Base-by-base conservation (phyloP, 2,113 vertebrate species). In the Anguilla japonica region DNA sequence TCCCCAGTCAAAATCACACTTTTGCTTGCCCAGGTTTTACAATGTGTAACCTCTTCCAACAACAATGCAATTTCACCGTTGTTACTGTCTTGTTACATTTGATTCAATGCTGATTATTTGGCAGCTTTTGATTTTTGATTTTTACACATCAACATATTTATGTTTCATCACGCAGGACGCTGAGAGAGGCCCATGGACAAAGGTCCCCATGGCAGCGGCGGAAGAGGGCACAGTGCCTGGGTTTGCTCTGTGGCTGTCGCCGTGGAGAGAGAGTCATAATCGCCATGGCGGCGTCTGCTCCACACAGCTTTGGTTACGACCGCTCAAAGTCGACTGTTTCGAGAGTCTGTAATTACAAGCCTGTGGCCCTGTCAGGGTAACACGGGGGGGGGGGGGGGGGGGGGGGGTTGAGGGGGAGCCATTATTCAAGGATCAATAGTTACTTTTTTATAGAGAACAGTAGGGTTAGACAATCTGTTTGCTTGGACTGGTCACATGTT, bases 321-420 rank as follows among this genome's bases (percentile, higher is more conserved):
- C 71, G 29, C 79, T 92, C 75, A 91, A 93, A 93, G 94, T 92
- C 89, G 89, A 89, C 91, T 90, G 89, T 88, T 93, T 92, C 90
- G 88, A 93, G 87, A 92, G 91, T 84, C 88, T 88, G 91, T 93
- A 94, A 93, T 94, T 90, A 90, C 87, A 89, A 60, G 90, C 71
- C 89, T 91, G 93, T 85, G 93, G 93, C 93, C 91, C 83, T 86
- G 40, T 86, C 88, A 91, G 88, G 84, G 83, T 85, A 87, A 87
- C 83, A 67, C 18, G 41, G 29, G 67, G 15, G 46, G 40, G 14
- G 57, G 85, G 9, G 34, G 14, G 22, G 16, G 13, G 15, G 41
- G 67, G 7, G 40, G 63, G 2, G 2, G 43, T 34, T 34, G 34
- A 34, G 34, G 34, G 34, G 34, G 34, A 34, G 34, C 1, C 8